Conservation (phyloP, 2,888 invertebrate species). For the Diarsia dahlii region DNA sequence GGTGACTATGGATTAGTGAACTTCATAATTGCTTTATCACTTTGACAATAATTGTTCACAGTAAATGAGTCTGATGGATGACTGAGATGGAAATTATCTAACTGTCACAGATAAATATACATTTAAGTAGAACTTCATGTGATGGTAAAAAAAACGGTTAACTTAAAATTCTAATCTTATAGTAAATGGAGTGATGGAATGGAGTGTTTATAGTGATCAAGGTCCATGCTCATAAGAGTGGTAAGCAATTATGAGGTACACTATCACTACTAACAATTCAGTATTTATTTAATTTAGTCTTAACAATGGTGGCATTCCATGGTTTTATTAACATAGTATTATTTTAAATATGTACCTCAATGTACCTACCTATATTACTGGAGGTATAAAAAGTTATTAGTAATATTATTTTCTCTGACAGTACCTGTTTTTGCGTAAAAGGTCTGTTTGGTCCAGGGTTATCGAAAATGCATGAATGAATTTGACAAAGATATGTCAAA, state of each 20-base stretch:
- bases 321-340: slow-evolving; percentile 51
- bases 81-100: background rate
- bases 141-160: no score
- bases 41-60: background rate
- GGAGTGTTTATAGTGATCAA: background rate
- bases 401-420: slow-evolving; percentile 26
- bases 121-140: background rate
- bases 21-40: background rate
- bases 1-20: slow-evolving; percentile 15
- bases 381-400: slow-evolving; percentile 22
- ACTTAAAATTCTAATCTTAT: no score
- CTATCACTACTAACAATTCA: slow-evolving; percentile 7
- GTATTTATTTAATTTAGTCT: slow-evolving; percentile 34
- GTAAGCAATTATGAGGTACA: background rate
- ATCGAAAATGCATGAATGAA: slow-evolving; percentile 6
- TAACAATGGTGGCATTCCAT: slow-evolving; percentile 44
- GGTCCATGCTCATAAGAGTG: background rate
- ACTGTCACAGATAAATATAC: background rate
- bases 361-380: background rate
- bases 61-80: background rate
- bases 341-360: slow-evolving; percentile 15
- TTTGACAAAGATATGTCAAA: background rate
- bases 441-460: slow-evolving; percentile 43
- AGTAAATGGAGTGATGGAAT: no score
- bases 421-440: slow-evolving; percentile 54